Evolutionary conservation across 2,888 invertebrate species (phyloP).

Genomic region (Gandaritis pyraliata): DNA sequence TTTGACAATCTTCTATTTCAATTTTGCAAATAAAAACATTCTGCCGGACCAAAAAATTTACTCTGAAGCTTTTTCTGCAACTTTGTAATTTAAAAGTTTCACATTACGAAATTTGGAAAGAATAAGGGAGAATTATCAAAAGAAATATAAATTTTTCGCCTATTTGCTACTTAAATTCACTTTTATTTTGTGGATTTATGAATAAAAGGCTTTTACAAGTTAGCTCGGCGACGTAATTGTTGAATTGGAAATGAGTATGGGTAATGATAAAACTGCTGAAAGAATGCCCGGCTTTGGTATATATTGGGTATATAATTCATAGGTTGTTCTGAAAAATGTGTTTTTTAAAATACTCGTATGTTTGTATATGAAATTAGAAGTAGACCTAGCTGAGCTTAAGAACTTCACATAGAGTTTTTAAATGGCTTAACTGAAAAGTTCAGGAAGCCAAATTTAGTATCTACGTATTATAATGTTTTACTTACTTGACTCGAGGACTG

Average conservation of each 20-base stretch:
- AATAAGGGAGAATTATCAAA: conserved; percentile 29
- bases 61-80: conserved; percentile 23
- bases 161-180: conserved; percentile 29
- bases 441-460: too few relatives aligned
- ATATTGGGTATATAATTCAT: too few relatives aligned
- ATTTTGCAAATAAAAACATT: conserved; percentile 7
- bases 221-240: conserved; percentile 15
- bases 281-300: too few relatives aligned
- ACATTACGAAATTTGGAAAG: conserved; percentile 28
- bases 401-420: too few relatives aligned
- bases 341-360: too few relatives aligned
- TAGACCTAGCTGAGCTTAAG: too few relatives aligned
- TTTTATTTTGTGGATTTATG: conserved; percentile 26
- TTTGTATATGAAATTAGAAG: too few relatives aligned
- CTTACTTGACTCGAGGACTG: too few relatives aligned
- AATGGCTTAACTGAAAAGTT: too few relatives aligned
- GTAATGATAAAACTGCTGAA: not conserved
- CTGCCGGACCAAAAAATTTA: not conserved
- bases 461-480: too few relatives aligned
- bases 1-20: not conserved
- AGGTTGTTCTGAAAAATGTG: too few relatives aligned
- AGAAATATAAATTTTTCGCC: conserved; percentile 33
- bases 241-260: not conserved
- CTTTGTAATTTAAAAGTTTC: conserved; percentile 37
- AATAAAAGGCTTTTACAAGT: conserved; percentile 17